Evolutionary conservation across 2,888 invertebrate genomes (phyloP), one percentile per base, ranked within the genome.

Genomic region (Escarpia spicata): DNA sequence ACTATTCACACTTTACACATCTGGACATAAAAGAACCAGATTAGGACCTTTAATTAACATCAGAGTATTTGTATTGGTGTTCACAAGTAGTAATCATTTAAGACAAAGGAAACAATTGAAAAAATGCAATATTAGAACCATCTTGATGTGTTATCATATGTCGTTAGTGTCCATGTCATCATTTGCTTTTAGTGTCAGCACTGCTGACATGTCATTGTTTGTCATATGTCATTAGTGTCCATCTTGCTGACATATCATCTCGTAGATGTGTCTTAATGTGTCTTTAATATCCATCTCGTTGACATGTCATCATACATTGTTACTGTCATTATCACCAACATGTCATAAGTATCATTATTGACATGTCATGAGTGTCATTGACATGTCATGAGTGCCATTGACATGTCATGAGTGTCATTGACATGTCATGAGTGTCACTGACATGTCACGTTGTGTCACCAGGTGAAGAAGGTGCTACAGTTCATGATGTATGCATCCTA

Each of bases 401-500:
- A 75, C 75, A 75, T 75, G 75, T 75, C 75, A 75, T 6, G 12
- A 45, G 52, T 92, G 58, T 92, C 6, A n/a, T 26, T 75, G 75
- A 75, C 75, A 75, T 75, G 26, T 75, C 75, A 75, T 75, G 19
- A 26, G 15, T 60, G 75, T 75, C n/a, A n/a, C 26, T 26, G 75
- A 75, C 75, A 75, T 75, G 75, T 75, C n/a, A 26, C 19, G 19
- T 75, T 26, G 75, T 75, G 75, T 58, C 58, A 92, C 44, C 92
- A 96, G 96, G 98, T 99, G 0, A 99, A 99, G 96, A 97, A 97
- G 95, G 98, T 99, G 0, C 97, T 98, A 0, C 97, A 97, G 92
- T 98, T 98, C 95, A 97, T 99, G 97, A 97, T 98, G 0, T 98
- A 98, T 93, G 97, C 98, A 0, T 97, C 98, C 89, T 99, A 99